Base-by-base conservation (phyloP, 1,140 invertebrate species). In the Pogonomyrmex barbatus region DNA sequence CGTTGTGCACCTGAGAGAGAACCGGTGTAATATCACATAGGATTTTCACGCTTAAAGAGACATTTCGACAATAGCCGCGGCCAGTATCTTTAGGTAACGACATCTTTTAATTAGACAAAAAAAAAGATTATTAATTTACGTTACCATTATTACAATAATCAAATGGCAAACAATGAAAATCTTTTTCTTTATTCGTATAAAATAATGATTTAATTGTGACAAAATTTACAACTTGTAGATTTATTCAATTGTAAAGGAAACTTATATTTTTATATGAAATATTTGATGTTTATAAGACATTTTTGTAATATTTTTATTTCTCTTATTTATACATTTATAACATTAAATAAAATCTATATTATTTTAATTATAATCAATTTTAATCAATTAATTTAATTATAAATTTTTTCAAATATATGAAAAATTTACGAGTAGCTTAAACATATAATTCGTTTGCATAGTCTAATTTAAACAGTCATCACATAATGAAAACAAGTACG, bases 1-100 rank as follows among this genome's bases (percentile, higher is more conserved):
- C 10, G 62, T 81, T 78, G 42, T 45, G 70, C 47, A 65, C 14
- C 68, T 33, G 62, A 60, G 68, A 56, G n/a, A 79, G 33, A 79
- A 62, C 47, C 42, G 36, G 42, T 62, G 30, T 24, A 54, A 47
- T 52, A 79, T 70, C 70, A 45, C 9, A 10, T 14, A 33, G 36
- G 4, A 54, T 81, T 81, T 81, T 70, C n/a, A 70, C n/a, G 47
- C 36, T 14, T 68, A 42, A 45, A 81, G 62, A 52, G 42, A 39
- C 36, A 30, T 70, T 54, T 54, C 12, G n/a, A 68, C n/a, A 67
- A 67, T 54, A 39, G n/a, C 36, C 12, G 36, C 14, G 10, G 2
- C 2, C 12, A 4, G 0, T 47, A 50, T 65, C 39, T 47, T 52
- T 65, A 50, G 45, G n/a, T 78, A n/a, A 39, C 0, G 2, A 63